phyloP scores from a whole-genome alignment of 2,888 invertebrate species.

The Choreutis nemorana region DNA sequence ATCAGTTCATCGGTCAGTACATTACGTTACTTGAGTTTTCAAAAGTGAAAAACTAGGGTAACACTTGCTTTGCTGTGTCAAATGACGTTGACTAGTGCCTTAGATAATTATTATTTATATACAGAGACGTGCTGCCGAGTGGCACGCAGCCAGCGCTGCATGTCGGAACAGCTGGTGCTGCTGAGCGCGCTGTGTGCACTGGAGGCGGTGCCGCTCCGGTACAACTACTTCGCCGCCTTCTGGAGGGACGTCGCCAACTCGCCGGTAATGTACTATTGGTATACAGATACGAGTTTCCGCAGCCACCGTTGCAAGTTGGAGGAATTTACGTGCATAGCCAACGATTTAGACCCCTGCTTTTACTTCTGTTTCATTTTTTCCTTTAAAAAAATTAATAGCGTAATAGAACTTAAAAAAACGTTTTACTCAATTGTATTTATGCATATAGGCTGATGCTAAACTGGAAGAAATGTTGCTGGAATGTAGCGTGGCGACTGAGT shows the following conservation, averaged over 20 bases:
- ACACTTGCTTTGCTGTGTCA: neutral
- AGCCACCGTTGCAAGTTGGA: too few species aligned
- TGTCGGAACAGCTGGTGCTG: slow-evolving; percentile 85
- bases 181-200: slow-evolving; percentile 90
- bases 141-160: slow-evolving; percentile 86
- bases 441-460: slow-evolving; percentile 76
- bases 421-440: too few species aligned
- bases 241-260: slow-evolving; percentile 90
- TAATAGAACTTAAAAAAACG: too few species aligned
- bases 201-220: slow-evolving; percentile 88
- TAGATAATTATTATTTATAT: neutral
- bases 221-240: slow-evolving; percentile 88
- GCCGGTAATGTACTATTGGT: too few species aligned
- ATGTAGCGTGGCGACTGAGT: slow-evolving; percentile 86
- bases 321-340: too few species aligned
- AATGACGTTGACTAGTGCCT: neutral
- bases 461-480: slow-evolving; percentile 83
- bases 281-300: too few species aligned
- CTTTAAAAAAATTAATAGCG: too few species aligned
- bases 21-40: too few species aligned
- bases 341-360: too few species aligned
- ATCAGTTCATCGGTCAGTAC: slow-evolving; percentile 82
- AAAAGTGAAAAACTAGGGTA: neutral
- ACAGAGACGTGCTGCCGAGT: slow-evolving; percentile 74
- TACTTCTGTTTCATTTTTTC: too few species aligned